These are phyloP conservation scores for Drosophila mimica DNA, from an alignment of 2,888 invertebrate genomes.

Conservation along the genomic window DNA sequence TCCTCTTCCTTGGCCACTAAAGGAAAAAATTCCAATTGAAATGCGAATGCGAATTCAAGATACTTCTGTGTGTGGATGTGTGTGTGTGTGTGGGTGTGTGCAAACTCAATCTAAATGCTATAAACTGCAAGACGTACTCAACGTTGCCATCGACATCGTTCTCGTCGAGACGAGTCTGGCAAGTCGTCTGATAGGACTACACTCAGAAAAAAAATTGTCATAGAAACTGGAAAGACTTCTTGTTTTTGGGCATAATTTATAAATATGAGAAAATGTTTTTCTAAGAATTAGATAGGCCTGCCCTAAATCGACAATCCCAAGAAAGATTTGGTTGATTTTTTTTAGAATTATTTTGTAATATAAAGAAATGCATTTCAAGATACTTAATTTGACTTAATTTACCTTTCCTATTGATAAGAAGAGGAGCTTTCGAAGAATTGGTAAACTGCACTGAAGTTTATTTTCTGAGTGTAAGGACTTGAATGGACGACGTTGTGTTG, in stretches of 20 bases:
- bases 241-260: background rate
- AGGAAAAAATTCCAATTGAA: conserved; percentile 67
- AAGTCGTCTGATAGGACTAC: conserved; percentile 38
- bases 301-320: no score
- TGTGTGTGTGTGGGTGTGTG: conserved; percentile 63
- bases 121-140: conserved; percentile 74
- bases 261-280: background rate
- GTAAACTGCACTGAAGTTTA: background rate
- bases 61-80: conserved; percentile 58
- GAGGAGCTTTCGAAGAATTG: background rate
- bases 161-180: conserved; percentile 13
- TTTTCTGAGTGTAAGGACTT: conserved; percentile 24
- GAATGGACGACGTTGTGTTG: conserved; percentile 45
- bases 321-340: no score
- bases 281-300: background rate
- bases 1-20: conserved; percentile 59
- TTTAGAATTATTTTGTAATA: no score
- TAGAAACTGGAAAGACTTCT: background rate
- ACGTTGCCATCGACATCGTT: conserved; percentile 27
- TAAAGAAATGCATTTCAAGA: no score
- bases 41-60: conserved; percentile 57
- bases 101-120: conserved; percentile 78
- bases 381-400: background rate
- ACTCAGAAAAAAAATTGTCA: background rate
- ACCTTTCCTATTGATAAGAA: no score